Percentiles rank a stretch among this genome's conserved stretches.
Conservation (phyloP, 2,888 invertebrate genomes). For the Antheraea yamamai region DNA sequence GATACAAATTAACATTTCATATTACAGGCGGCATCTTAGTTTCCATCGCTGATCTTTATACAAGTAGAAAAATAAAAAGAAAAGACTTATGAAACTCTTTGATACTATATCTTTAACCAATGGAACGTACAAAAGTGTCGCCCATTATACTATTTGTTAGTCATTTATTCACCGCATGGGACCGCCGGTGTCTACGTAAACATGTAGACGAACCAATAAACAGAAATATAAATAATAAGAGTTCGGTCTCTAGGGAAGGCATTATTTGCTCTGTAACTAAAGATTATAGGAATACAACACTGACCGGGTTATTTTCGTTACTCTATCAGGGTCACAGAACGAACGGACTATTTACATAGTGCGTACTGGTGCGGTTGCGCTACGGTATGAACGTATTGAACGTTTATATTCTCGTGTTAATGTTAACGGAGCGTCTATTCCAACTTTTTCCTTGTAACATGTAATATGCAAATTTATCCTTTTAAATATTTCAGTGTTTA, state of each 20-base stretch:
- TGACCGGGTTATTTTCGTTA: constrained; percentile 72
- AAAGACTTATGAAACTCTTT: too few relatives aligned
- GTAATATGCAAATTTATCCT: neutral
- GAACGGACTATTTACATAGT: constrained; percentile 52
- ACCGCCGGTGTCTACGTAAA: neutral
- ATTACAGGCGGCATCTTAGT: too few relatives aligned
- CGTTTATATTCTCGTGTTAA: constrained; percentile 27
- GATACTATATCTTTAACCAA: neutral
- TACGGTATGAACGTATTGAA: constrained; percentile 32
- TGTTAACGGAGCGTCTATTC: constrained; percentile 20
- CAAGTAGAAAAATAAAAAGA: too few relatives aligned
- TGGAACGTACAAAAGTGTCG: neutral
- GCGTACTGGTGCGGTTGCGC: constrained; percentile 35
- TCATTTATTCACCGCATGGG: neutral
- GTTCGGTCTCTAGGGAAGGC: constrained; percentile 28
- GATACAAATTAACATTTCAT: too few relatives aligned
- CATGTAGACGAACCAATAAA: constrained; percentile 2
- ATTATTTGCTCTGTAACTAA: constrained; percentile 52
- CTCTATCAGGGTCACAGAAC: constrained; percentile 67
- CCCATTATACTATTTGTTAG: neutral
- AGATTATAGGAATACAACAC: constrained; percentile 55
- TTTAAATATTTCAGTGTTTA: neutral
- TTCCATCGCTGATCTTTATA: too few relatives aligned
- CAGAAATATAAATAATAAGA: constrained; percentile 10
- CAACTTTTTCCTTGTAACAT: neutral